Evolutionary conservation across 2,797 vertebrate species (phyloP).

Genomic region (Arrhamphus sclerolepis): DNA sequence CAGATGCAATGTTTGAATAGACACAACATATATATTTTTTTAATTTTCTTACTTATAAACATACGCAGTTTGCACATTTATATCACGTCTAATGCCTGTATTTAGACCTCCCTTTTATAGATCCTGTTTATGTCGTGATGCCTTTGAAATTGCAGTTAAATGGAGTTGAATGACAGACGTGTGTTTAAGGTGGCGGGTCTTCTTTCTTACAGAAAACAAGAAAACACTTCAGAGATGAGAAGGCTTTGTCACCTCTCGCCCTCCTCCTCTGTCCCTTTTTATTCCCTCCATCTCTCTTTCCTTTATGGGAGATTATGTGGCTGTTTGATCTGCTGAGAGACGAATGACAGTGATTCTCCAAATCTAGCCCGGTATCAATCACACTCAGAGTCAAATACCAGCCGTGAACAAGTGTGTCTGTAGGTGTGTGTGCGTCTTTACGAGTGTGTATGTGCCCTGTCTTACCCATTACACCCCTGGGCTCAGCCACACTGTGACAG

Average conservation of each 20-base stretch:
- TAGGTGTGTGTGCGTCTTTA: slow-evolving; percentile 11
- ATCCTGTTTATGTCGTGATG: slow-evolving; percentile 21
- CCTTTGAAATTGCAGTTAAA: slow-evolving; percentile 31
- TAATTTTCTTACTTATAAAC: no score
- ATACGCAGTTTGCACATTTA: no score
- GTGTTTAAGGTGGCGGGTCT: slow-evolving; percentile 34
- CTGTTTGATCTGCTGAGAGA: slow-evolving; percentile 79
- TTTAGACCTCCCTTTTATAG: slow-evolving; percentile 23
- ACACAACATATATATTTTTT: no score
- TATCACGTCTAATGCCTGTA: slow-evolving; percentile 5
- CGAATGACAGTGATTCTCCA: slow-evolving; percentile 79
- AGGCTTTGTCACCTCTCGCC: slow-evolving; percentile 39
- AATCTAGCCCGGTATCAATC: slow-evolving; percentile 79
- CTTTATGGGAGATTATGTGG: slow-evolving; percentile 73
- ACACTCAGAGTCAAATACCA: slow-evolving; percentile 73
- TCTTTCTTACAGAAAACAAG: slow-evolving; percentile 58
- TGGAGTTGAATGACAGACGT: slow-evolving; percentile 45
- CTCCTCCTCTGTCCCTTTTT: slow-evolving; percentile 51
- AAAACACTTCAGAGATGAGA: slow-evolving; percentile 56
- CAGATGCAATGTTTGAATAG: no score
- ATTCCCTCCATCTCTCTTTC: slow-evolving; percentile 67
- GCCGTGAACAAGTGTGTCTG: slow-evolving; percentile 42
- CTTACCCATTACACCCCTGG: slow-evolving; percentile 75
- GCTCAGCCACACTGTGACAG: slow-evolving; percentile 75
- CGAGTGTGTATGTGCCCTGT: slow-evolving; percentile 54